Conservation (phyloP, 2,888 invertebrate genomes). For the Proisotoma minuta region DNA sequence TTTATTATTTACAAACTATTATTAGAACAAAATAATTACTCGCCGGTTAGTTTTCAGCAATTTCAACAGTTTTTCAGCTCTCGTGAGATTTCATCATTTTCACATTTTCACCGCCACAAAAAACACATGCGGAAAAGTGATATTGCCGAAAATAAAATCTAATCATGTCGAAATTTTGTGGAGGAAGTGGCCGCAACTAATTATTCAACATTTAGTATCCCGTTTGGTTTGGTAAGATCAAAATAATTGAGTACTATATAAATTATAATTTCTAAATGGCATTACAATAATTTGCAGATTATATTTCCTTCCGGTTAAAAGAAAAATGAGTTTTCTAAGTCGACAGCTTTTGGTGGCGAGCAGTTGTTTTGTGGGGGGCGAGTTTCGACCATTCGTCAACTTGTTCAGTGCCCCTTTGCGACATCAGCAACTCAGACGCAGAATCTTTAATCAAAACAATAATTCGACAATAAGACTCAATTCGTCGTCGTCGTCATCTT, state of each 20-base stretch:
- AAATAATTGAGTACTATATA: no score
- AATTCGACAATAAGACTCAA: neutral
- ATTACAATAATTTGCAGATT: no score
- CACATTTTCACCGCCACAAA: neutral
- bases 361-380: neutral
- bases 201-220: no score
- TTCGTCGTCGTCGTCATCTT: neutral
- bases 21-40: no score
- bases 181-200: no score
- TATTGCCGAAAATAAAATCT: no score
- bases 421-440: neutral
- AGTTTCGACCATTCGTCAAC: neutral
- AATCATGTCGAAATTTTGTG: no score
- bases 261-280: no score
- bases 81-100: constrained; percentile 2
- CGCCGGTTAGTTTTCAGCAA: neutral
- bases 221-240: no score
- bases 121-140: constrained; percentile 3
- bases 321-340: neutral
- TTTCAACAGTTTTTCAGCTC: neutral
- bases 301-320: no score
- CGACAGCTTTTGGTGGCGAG: neutral
- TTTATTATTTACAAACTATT: no score
- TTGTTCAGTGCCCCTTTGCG: neutral
- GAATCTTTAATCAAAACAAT: neutral